Evolutionary conservation across 2,888 invertebrate species (phyloP).

Genomic region (Stenichneumon culpator): DNA sequence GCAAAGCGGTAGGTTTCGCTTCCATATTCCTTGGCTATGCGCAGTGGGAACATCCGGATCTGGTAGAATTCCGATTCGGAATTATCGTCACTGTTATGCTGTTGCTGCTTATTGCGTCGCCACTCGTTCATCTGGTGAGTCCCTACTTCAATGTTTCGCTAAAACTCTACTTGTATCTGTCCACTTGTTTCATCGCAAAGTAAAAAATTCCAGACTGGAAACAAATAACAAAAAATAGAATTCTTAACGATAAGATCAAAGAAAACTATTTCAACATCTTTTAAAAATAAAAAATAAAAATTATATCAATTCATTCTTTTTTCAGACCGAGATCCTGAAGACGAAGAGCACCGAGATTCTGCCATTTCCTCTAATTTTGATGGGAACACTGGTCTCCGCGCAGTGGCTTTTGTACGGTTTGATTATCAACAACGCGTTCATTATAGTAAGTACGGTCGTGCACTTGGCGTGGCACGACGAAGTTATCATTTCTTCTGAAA

Average conservation of each 20-base stretch:
- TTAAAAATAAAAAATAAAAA: not conserved
- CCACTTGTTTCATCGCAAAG: not conserved
- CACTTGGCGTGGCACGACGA: not conserved
- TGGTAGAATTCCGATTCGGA: slow-evolving; percentile 90
- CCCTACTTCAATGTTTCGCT: not conserved
- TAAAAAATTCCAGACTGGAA: not conserved
- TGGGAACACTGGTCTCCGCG: slow-evolving; percentile 92
- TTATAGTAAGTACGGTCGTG: slow-evolving; percentile 88
- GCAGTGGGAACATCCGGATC: slow-evolving; percentile 88
- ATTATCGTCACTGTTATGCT: slow-evolving; percentile 90
- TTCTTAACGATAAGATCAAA: not conserved
- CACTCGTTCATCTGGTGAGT: slow-evolving; percentile 90
- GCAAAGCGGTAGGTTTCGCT: slow-evolving; percentile 87
- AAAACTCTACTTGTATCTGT: not conserved
- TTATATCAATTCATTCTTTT: slow-evolving; percentile 7
- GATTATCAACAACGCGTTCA: slow-evolving; percentile 91
- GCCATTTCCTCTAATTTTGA: slow-evolving; percentile 95
- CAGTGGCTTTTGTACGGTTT: slow-evolving; percentile 94
- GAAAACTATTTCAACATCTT: slow-evolving; percentile 36
- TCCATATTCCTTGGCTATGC: slow-evolving; percentile 89
- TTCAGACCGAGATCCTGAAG: slow-evolving; percentile 91
- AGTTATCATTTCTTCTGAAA: slow-evolving; percentile 31
- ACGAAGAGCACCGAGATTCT: slow-evolving; percentile 94
- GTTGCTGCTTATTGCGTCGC: slow-evolving; percentile 89
- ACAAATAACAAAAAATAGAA: not conserved